A percentile compares a stretch with the other conserved stretches of the same genome.
phyloP scores from a whole-genome alignment of 2,888 invertebrate species.

The Tyria jacobaeae region DNA sequence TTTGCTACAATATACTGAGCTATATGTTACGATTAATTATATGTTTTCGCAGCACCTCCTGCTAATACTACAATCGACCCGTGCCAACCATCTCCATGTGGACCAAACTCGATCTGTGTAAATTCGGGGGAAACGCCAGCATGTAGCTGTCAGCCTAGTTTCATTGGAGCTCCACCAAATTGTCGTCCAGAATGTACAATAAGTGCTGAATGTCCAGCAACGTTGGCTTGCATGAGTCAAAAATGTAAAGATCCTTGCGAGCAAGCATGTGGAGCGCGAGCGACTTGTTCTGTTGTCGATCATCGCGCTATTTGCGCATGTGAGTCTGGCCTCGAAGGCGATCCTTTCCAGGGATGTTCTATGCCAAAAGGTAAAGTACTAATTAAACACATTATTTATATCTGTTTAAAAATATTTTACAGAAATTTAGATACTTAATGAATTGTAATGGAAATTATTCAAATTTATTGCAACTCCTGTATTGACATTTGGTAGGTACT shows the following conservation, averaged over 20 bases:
- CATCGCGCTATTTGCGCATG: conserved; percentile 89
- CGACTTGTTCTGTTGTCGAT: conserved; percentile 87
- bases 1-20: background rate
- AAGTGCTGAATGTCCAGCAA: conserved; percentile 89
- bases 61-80: conserved; percentile 72
- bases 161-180: conserved; percentile 88
- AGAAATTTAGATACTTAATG: conserved; percentile 19
- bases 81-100: conserved; percentile 90
- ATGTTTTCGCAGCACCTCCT: conserved; percentile 54
- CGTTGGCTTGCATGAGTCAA: conserved; percentile 88
- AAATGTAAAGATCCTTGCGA: conserved; percentile 89
- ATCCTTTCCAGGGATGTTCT: conserved; percentile 87
- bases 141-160: conserved; percentile 88
- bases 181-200: conserved; percentile 90
- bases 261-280: conserved; percentile 88
- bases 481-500: conserved; percentile 42
- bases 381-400: conserved; percentile 24
- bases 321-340: conserved; percentile 87
- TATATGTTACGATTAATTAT: background rate
- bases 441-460: conserved; percentile 7
- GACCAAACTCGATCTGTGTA: conserved; percentile 88
- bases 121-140: conserved; percentile 87
- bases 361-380: conserved; percentile 71
- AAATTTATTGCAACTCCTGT: background rate
- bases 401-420: conserved; percentile 28